Base-by-base conservation (phyloP, 2,797 vertebrate species). In the Cossypha heuglini region DNA sequence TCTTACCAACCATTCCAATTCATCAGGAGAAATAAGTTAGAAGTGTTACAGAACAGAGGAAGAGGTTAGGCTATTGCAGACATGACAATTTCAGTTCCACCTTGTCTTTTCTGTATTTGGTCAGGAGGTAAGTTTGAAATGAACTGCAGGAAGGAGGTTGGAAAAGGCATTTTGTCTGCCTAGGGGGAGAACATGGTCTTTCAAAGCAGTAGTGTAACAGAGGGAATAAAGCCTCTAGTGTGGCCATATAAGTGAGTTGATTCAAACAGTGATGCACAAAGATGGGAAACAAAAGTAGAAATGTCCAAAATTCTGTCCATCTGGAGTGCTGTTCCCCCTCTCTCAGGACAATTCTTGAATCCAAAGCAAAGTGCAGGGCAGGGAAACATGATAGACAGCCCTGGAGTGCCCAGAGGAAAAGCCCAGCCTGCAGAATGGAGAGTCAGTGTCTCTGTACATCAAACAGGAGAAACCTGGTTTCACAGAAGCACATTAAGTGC, bases 101-200 rank as follows among this genome's bases (percentile, higher is more conserved):
- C 63, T 71, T 62, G 20, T 43, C 51, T 90, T 68, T 80, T 51
- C 43, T 45, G 20, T 37, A 5, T 90, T 81, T 6, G 2, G 6
- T 40, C 22, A 57, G 35, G 48, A 74, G 19, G 15, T 46, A 21
- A 28, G 18, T 68, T 78, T 69, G 64, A 35, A 35, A 67, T 38
- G 4, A 88, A 64, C 16, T 31, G 9, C 55, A 59, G 33, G 33
- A 74, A 57, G 29, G 26, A 84, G 16, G 11, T 6, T 46, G 28
- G 31, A 37, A 62, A 38, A 62, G 11, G 22, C 0, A 0, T 69
- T 92, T 82, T 16, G 0, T 38, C 51, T 5, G 0, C 38, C 26
- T 17, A 40, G n/a, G 26, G 54, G 54, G 26, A 81, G 6, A 49
- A 28, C 6, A 1, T 8, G 6, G 13, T 82, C 67, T 75, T 78